A percentile compares a stretch with the other conserved stretches of the same genome.
Conservation (phyloP, 2,888 invertebrate genomes). For the Schizaphis graminum region DNA sequence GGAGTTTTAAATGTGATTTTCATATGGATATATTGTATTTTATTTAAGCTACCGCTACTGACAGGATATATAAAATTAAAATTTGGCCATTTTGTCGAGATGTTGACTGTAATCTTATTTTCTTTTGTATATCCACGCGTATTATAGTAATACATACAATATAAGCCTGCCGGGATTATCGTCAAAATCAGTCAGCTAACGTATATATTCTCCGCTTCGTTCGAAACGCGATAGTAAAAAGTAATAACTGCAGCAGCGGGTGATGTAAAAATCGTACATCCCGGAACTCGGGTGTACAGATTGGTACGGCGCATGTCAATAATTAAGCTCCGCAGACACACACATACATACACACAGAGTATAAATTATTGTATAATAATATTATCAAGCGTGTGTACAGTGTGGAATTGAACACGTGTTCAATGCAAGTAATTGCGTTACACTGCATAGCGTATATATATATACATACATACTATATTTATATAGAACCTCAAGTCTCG, state of each 20-base stretch:
- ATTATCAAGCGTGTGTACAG: background rate
- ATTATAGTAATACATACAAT: background rate
- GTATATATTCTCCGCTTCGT: background rate
- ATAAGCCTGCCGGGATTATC: background rate
- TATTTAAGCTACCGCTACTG: background rate
- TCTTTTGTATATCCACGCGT: background rate
- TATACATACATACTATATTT: background rate
- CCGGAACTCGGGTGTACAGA: background rate
- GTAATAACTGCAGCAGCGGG: background rate
- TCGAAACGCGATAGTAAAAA: background rate
- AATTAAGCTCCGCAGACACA: slow-evolving; percentile 6
- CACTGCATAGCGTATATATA: background rate
- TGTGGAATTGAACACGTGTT: slow-evolving; percentile 54
- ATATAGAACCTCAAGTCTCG: background rate
- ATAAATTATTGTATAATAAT: slow-evolving; percentile 1
- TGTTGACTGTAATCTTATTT: background rate
- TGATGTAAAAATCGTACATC: background rate
- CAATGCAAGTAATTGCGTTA: slow-evolving; percentile 49
- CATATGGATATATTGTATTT: background rate
- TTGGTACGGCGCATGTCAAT: background rate
- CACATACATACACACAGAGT: background rate
- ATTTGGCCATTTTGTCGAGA: background rate
- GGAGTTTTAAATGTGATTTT: background rate
- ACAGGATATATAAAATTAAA: background rate
- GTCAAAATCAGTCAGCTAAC: background rate